Evolutionary conservation across 2,888 invertebrate species (phyloP), one percentile per base, ranked within the genome.

Genomic region (Apotomis capreana): DNA sequence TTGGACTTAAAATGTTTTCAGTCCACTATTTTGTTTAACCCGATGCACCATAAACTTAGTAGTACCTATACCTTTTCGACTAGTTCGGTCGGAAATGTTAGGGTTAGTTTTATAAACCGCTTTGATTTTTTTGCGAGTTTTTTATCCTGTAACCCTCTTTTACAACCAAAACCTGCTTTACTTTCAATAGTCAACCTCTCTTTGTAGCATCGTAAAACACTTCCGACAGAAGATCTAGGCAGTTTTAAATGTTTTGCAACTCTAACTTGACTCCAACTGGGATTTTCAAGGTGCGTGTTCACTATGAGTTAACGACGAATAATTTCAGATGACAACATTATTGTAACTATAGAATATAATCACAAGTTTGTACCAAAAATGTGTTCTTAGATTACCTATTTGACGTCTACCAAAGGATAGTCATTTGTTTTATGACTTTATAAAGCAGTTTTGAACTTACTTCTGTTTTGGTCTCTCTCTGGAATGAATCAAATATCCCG

Each of bases 41-140:
- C 57, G 12, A 57, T 57, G 57, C 8, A 57, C 57, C 57, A 57
- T 57, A 57, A 36, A 57, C 57, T 36, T 36, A 57, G 26, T 57
- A 13, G 40, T 59, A 5, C 44, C 15, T 44, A 44, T 40, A 4
- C 13, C 15, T 59, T 44, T 13, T 59, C 44, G 9, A 44, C 44
- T 44, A 59, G 59, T 26, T 26, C 26, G 1, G 26, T 26, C 26
- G 26, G 26, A 26, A 26, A 26, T 26, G 26, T 26, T 26, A 26
- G 26, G 26, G 26, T 26, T 26, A 26, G 26, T 44, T 9, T 44
- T 13, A 44, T 59, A 44, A 3, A 44, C 59, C 36, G 37, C 9
- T 44, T 15, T 59, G 13, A 59, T 59, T 59, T 44, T 59, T 59
- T 44, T 15, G 9, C 13, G 5, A 59, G 44, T 9, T 44, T 59